Percentiles rank a stretch among this genome's conserved stretches.
Evolutionary conservation across 2,113 vertebrate genomes (phyloP).

Genomic region (Elephas maximus): DNA sequence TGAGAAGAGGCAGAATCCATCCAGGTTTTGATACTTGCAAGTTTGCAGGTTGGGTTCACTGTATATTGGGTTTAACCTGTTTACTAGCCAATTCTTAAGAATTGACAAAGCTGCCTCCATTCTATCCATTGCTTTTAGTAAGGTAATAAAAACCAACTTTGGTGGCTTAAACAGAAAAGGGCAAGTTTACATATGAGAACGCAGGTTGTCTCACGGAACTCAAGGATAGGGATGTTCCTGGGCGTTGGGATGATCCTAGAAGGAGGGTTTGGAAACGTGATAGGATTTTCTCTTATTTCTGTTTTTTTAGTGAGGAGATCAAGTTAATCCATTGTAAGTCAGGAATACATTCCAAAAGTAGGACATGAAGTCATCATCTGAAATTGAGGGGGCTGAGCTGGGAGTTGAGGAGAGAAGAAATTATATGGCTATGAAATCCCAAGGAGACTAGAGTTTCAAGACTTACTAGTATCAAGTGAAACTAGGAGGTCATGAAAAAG

Average conservation of each 20-base stretch:
- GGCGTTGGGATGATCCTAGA: not conserved
- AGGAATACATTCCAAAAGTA: not conserved
- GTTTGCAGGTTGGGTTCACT: not conserved
- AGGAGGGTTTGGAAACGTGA: not conserved
- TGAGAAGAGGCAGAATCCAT: not conserved
- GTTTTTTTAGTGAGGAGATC: not conserved
- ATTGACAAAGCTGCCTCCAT: not conserved
- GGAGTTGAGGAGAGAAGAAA: not conserved
- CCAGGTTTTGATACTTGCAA: not conserved
- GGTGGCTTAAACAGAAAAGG: not conserved
- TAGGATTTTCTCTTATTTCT: conserved; percentile 28
- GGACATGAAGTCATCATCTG: not conserved
- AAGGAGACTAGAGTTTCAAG: not conserved
- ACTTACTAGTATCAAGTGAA: not conserved
- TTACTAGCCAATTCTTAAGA: conserved; percentile 47
- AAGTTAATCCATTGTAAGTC: not conserved
- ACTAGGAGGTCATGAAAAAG: not conserved
- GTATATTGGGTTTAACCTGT: conserved; percentile 7
- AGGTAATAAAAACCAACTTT: not conserved
- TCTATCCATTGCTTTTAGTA: not conserved
- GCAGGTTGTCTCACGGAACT: conserved; percentile 11
- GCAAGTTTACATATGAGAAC: not conserved
- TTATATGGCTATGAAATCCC: conserved; percentile 19
- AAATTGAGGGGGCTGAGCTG: not conserved
- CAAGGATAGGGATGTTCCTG: not conserved